phyloP scores from a whole-genome alignment of 1,140 invertebrate genomes.

The Drosophila mauritiana region DNA sequence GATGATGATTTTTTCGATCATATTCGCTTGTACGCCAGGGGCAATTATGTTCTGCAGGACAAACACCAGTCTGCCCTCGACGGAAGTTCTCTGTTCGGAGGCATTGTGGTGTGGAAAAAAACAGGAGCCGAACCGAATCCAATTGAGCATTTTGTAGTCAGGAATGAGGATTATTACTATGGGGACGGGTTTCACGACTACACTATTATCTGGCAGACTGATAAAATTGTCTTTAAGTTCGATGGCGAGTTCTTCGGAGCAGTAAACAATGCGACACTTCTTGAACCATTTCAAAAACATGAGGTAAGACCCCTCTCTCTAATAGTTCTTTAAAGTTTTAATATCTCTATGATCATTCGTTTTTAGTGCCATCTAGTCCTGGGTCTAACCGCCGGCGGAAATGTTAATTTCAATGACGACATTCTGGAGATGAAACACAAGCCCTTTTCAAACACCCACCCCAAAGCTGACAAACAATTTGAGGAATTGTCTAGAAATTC shows the following conservation, averaged over 20 bases:
- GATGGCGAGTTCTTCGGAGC: background rate
- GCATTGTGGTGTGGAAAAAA: too few relatives aligned
- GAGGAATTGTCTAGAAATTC: background rate
- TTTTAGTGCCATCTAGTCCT: background rate
- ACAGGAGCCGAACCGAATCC: too few relatives aligned
- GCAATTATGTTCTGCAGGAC: background rate
- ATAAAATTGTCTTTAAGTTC: background rate
- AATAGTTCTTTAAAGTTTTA: background rate
- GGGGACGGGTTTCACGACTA: background rate
- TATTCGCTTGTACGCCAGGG: background rate
- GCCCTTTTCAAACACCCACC: background rate
- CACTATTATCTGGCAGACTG: background rate
- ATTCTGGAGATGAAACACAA: constrained; percentile 1
- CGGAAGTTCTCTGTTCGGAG: too few relatives aligned
- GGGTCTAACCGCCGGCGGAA: background rate
- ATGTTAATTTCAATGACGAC: background rate
- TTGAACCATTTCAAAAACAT: background rate
- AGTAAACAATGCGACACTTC: background rate
- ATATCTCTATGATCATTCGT: background rate
- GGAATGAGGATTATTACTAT: background rate
- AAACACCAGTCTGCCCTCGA: too few relatives aligned
- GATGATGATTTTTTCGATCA: background rate
- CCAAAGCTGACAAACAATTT: background rate
- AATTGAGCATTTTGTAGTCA: too few relatives aligned
- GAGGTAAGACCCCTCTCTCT: background rate